Percentiles rank a stretch among this genome's conserved stretches.
Conservation (phyloP, 1,140 invertebrate genomes). For the Nasonia vitripennis region DNA sequence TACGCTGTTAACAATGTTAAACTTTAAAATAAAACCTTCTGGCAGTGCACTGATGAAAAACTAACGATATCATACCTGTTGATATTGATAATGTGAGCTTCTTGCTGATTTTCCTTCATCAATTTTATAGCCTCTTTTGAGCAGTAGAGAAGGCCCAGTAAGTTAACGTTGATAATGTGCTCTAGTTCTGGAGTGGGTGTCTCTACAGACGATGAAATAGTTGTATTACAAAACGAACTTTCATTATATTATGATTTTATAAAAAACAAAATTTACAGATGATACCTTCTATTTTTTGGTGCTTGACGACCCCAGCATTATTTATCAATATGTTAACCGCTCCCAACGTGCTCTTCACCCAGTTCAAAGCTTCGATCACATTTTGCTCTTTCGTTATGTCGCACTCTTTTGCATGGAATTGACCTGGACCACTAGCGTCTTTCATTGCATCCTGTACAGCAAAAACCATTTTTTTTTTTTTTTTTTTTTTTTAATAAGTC, state of each 20-base stretch:
- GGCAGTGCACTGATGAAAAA: background rate
- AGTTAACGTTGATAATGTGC: slow-evolving; percentile 71
- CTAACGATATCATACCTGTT: slow-evolving; percentile 73
- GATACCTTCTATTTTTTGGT: background rate
- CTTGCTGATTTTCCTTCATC: slow-evolving; percentile 77
- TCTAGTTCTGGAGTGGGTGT: slow-evolving; percentile 13
- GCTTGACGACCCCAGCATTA: slow-evolving; percentile 76
- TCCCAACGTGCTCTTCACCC: slow-evolving; percentile 76
- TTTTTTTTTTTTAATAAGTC: background rate
- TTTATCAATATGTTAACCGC: slow-evolving; percentile 81
- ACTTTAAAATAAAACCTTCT: background rate
- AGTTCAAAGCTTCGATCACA: slow-evolving; percentile 77
- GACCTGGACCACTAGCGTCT: slow-evolving; percentile 60
- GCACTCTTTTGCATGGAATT: slow-evolving; percentile 73
- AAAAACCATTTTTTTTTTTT: background rate
- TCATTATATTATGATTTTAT: too few relatives aligned
- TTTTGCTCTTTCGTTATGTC: slow-evolving; percentile 78
- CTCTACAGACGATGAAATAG: background rate
- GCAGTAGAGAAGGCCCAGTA: slow-evolving; percentile 77
- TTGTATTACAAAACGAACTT: background rate
- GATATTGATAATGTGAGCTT: slow-evolving; percentile 82
- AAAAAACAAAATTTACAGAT: background rate
- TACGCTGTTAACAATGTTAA: slow-evolving; percentile 61
- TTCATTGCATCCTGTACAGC: slow-evolving; percentile 44
- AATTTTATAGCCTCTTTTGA: slow-evolving; percentile 76